A percentile compares a stretch with the other conserved stretches of the same genome.
These are phyloP conservation scores for Drosophila falleni DNA, from an alignment of 2,888 invertebrate species.

Conservation along the genomic window DNA sequence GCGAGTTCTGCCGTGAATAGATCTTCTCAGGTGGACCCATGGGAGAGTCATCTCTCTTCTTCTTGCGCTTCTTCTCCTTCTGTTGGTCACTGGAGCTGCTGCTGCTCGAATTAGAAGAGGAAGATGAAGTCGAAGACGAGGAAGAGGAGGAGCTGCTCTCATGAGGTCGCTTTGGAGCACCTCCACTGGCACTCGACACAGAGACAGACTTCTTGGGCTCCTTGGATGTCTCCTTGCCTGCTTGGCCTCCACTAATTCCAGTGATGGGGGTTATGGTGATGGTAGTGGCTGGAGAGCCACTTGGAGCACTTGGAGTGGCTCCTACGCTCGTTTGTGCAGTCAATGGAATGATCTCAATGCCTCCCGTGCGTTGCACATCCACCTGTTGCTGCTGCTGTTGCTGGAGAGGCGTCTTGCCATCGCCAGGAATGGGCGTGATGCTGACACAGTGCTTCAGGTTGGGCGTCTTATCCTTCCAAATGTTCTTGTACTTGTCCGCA, in stretches of 20 bases:
- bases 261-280: constrained; percentile 94
- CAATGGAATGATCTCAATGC: constrained; percentile 94
- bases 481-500: constrained; percentile 84
- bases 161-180: constrained; percentile 60
- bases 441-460: constrained; percentile 83
- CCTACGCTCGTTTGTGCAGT: constrained; percentile 84
- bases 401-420: constrained; percentile 39
- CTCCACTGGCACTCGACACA: constrained; percentile 39
- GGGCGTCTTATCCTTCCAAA: constrained; percentile 84
- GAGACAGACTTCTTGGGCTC: constrained; percentile 54
- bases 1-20: constrained; percentile 88
- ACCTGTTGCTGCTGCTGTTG: constrained; percentile 38
- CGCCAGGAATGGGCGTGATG: constrained; percentile 83
- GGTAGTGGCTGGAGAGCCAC: constrained; percentile 88
- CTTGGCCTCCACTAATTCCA: constrained; percentile 85
- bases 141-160: constrained; percentile 53
- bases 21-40: constrained; percentile 90
- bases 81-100: constrained; percentile 58
- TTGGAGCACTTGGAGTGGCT: constrained; percentile 86
- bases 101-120: constrained; percentile 34
- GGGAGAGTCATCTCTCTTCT: constrained; percentile 89
- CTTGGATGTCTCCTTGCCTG: constrained; percentile 52
- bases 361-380: constrained; percentile 80
- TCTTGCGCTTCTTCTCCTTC: constrained; percentile 91
- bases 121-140: constrained; percentile 48